Conservation (phyloP, 1,140 invertebrate genomes). For the Penaeus indicus region DNA sequence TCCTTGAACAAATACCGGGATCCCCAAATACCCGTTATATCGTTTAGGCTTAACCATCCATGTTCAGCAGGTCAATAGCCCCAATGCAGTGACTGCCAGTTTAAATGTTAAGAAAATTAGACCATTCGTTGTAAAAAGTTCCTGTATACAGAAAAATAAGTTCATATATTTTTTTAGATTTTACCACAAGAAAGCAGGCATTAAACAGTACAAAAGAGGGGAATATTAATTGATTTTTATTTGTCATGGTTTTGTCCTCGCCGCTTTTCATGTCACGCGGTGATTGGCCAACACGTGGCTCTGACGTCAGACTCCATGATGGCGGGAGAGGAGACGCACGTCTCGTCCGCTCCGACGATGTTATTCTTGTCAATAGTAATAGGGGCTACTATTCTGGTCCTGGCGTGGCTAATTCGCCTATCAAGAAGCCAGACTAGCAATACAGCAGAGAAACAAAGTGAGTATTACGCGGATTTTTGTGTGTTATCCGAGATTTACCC, state of each 20-base stretch:
- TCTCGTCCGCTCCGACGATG: constrained; percentile 36
- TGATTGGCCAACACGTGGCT: constrained; percentile 63
- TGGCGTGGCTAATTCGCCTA: constrained; percentile 45
- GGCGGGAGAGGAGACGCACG: constrained; percentile 51
- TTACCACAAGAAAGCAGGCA: background rate
- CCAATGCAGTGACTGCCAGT: no score
- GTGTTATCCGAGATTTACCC: no score
- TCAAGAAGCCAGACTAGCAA: background rate
- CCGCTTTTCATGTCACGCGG: constrained; percentile 31
- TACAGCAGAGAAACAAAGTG: background rate
- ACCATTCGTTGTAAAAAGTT: no score
- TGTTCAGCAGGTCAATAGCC: no score
- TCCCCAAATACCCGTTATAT: no score
- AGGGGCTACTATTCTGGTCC: constrained; percentile 41
- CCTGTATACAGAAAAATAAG: background rate
- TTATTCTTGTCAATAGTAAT: constrained; percentile 51
- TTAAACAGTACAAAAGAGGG: no score
- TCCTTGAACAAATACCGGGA: no score
- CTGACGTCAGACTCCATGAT: constrained; percentile 53
- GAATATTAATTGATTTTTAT: background rate
- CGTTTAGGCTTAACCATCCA: no score
- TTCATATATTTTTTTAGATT: constrained; percentile 1
- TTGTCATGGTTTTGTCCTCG: constrained; percentile 56
- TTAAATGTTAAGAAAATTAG: no score
- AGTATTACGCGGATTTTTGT: background rate